These are phyloP conservation scores for Dasypogon diadema DNA, from an alignment of 2,888 invertebrate genomes.

Conservation along the genomic window DNA sequence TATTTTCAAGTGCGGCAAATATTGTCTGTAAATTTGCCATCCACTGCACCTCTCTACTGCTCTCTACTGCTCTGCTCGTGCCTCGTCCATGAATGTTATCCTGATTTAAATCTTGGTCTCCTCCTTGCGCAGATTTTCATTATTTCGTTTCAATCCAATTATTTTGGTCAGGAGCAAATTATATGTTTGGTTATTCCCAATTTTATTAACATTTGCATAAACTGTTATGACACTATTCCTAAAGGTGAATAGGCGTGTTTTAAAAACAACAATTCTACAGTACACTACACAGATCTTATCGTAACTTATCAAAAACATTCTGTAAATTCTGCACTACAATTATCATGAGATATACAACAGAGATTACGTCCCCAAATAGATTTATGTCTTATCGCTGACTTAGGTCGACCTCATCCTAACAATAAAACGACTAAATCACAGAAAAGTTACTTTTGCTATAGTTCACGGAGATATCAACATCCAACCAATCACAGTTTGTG, in stretches of 20 bases:
- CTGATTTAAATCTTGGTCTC: conserved; percentile 26
- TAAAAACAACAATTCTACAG: neutral
- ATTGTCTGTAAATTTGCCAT: conserved; percentile 9
- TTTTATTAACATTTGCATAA: conserved; percentile 42
- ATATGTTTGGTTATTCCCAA: conserved; percentile 7
- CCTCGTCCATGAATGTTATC: conserved; percentile 6
- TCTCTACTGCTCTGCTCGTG: neutral
- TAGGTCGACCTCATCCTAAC: too few relatives aligned
- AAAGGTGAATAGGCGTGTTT: neutral
- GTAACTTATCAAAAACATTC: too few relatives aligned
- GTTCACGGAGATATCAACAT: too few relatives aligned
- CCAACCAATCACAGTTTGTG: neutral
- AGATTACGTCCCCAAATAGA: too few relatives aligned
- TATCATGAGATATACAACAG: too few relatives aligned
- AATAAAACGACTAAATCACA: too few relatives aligned
- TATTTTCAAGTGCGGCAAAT: conserved; percentile 30
- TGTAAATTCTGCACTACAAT: too few relatives aligned
- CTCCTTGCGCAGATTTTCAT: neutral
- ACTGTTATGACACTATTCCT: conserved; percentile 17
- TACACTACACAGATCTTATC: too few relatives aligned
- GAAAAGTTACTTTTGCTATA: too few relatives aligned
- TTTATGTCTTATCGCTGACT: too few relatives aligned
- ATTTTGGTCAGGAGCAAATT: conserved; percentile 26
- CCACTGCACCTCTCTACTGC: conserved; percentile 1
- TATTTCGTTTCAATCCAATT: conserved; percentile 19